Percentiles rank a stretch among this genome's conserved stretches.
These are phyloP conservation scores for Theristicus caerulescens DNA, from an alignment of 2,113 vertebrate species.

Conservation along the genomic window DNA sequence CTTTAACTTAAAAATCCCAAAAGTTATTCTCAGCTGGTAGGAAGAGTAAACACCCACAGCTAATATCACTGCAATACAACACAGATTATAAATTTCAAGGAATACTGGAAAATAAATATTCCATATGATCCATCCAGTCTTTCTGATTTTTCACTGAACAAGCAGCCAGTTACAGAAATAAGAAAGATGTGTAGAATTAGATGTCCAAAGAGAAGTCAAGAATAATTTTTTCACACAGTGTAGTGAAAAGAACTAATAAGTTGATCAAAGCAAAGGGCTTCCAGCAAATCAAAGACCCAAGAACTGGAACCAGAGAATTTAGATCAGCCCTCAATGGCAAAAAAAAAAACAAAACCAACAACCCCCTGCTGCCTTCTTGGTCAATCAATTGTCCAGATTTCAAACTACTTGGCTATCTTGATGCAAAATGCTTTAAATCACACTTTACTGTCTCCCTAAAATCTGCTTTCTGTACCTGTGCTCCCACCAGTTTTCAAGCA, in stretches of 20 bases:
- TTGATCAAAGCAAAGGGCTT: not conserved
- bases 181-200: not conserved
- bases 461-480: not conserved
- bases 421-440: not conserved
- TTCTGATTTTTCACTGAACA: not conserved
- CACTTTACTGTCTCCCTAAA: not conserved
- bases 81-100: not conserved
- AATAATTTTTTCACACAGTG: not conserved
- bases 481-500: not conserved
- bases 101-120: not conserved
- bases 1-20: not conserved
- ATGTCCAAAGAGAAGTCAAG: not conserved
- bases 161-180: not conserved
- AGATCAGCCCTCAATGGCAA: not conserved
- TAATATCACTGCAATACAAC: not conserved
- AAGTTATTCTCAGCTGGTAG: not conserved
- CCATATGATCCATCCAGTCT: not conserved
- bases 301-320: not conserved
- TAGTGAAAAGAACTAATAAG: constrained; percentile 6
- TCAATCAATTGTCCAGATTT: not conserved
- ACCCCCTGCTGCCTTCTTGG: not conserved
- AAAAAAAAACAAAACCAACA: not conserved
- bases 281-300: constrained; percentile 19
- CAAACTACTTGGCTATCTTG: not conserved
- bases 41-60: not conserved